Conservation (phyloP, 2,113 vertebrate species). For the Fulica atra region DNA sequence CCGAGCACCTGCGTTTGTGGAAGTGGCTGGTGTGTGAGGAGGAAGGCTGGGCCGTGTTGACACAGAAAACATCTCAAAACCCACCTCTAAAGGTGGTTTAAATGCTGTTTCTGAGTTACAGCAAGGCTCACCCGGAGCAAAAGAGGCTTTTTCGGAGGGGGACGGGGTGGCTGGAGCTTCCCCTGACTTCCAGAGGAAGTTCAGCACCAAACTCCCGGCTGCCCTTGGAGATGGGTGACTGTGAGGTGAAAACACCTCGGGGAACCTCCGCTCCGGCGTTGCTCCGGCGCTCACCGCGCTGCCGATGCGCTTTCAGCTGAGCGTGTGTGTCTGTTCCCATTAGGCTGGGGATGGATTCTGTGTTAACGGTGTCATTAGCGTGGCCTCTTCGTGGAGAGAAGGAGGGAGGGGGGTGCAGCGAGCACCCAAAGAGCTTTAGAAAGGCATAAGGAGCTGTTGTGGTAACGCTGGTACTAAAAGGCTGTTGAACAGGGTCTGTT, state of each 20-base stretch:
- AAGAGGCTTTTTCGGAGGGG: neutral
- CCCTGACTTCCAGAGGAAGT: neutral
- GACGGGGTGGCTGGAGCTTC: neutral
- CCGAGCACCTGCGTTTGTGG: neutral
- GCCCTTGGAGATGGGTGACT: neutral
- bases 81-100: neutral
- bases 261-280: neutral
- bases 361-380: neutral
- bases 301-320: neutral
- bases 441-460: neutral
- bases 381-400: neutral
- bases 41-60: accelerated
- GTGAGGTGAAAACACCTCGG: neutral
- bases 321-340: neutral
- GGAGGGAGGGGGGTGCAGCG: neutral
- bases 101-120: neutral
- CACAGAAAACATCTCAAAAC: accelerated
- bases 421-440: neutral
- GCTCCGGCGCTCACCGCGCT: accelerated
- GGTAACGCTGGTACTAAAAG: neutral
- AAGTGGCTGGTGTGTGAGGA: accelerated
- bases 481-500: neutral
- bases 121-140: neutral
- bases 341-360: neutral
- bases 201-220: neutral